Evolutionary conservation across 2,888 invertebrate species (phyloP), one percentile per base, ranked within the genome.

Genomic region (Lasioglossum leucozonium): DNA sequence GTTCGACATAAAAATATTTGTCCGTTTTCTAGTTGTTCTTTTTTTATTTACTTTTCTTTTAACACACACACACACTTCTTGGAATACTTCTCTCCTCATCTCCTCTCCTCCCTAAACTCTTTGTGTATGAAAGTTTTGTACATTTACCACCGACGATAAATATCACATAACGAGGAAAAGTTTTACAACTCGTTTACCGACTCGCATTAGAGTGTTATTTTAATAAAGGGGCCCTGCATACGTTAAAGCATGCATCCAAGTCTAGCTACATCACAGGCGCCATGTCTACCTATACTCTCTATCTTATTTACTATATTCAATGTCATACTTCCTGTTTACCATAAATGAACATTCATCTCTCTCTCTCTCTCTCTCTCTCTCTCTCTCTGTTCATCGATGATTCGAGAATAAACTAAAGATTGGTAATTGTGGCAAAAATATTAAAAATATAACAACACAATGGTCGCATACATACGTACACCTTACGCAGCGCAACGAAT

Each of bases 241-340:
- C 90, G 89, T 89, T 78, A 86, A 85, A 87, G 89, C 88, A 91
- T 91, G 88, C 90, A 89, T 91, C 79, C 91, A 79, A 91, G 86
- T 91, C 92, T 93, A 93, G 93, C 93, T 93, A 93, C 93, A 93
- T 93, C 93, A 93, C 93, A 93, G 93, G 92, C 93, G 91, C 91
- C 89, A 92, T 92, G 91, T 93, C 91, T 92, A 93, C 91, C 93
- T 93, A 93, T 89, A 90, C 89, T 91, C 86, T 90, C 91, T 92
- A 91, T 82, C 91, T 92, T 91, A 91, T 85, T 55, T 55, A 85
- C 91, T 92, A 89, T 85, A 79, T 90, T 89, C 88, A 88, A 87
- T 89, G 88, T 88, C 91, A 85, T 88, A 86, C 81, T 85, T 79
- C 76, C 69, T 86, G 79, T 84, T 88, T 87, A 89, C 86, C 86